These are phyloP conservation scores for Bembecia ichneumoniformis DNA, from an alignment of 2,888 invertebrate genomes.

Conservation along the genomic window DNA sequence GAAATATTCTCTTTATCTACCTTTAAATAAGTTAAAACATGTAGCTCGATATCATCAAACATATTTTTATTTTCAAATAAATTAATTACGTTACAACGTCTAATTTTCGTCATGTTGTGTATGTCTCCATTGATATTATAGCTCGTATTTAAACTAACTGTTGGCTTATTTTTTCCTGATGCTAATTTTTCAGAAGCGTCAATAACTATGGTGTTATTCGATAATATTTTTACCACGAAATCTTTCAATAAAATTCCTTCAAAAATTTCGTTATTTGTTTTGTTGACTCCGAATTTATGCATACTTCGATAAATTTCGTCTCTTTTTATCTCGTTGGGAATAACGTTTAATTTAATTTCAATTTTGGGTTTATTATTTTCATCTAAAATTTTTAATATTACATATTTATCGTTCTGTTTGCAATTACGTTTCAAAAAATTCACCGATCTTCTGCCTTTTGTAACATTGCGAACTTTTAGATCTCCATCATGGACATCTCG, in stretches of 20 bases:
- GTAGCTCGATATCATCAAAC: not conserved
- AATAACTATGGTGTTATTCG: constrained; percentile 21
- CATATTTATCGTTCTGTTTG: not conserved
- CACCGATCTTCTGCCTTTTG: no score
- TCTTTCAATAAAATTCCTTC: constrained; percentile 1
- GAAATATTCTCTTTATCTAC: not conserved
- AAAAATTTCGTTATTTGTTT: constrained; percentile 1
- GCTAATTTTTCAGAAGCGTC: constrained; percentile 2
- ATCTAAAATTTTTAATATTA: constrained; percentile 32
- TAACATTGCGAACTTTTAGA: no score
- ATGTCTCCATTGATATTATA: no score
- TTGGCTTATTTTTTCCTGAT: not conserved
- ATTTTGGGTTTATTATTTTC: constrained; percentile 22
- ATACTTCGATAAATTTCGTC: constrained; percentile 3
- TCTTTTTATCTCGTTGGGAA: not conserved
- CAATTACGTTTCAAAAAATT: no score
- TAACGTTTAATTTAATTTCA: constrained; percentile 29
- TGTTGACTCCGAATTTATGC: constrained; percentile 5
- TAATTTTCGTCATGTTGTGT: no score
- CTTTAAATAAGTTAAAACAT: not conserved
- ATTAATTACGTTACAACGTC: no score
- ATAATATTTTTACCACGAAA: constrained; percentile 20
- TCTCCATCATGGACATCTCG: no score
- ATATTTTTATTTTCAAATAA: no score
- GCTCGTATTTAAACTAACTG: no score